phyloP scores from a whole-genome alignment of 2,113 vertebrate genomes.

The Nymphicus hollandicus region DNA sequence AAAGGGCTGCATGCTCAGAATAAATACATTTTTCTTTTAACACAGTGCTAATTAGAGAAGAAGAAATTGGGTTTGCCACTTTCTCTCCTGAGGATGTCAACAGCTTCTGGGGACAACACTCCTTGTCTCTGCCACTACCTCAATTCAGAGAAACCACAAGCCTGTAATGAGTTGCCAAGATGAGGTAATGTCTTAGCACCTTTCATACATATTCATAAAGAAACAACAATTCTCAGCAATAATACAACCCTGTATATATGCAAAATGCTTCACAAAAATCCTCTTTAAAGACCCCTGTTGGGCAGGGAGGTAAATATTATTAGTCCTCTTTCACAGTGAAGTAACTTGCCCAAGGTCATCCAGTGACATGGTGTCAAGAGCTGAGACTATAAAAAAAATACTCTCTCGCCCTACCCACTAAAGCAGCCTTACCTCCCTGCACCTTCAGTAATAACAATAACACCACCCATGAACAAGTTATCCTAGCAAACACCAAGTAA shows the following conservation, averaged over 20 bases:
- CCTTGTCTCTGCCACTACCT: not conserved
- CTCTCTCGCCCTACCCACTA: not conserved
- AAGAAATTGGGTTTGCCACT: constrained; percentile 4
- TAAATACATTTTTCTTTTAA: not conserved
- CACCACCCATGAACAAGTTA: constrained; percentile 68
- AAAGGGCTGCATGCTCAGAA: not conserved
- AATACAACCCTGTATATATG: not conserved
- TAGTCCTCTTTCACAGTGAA: not conserved
- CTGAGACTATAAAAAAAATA: not conserved
- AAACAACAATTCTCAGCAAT: constrained; percentile 33
- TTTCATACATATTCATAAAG: constrained; percentile 27
- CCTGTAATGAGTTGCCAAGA: constrained; percentile 4
- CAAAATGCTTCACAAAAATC: not conserved
- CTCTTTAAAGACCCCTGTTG: not conserved
- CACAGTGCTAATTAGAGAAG: not conserved
- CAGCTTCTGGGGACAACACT: constrained; percentile 7
- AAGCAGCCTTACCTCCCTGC: not conserved
- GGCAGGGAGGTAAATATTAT: not conserved
- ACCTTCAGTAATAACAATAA: not conserved
- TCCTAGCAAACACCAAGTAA: constrained; percentile 45
- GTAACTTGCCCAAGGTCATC: constrained; percentile 12
- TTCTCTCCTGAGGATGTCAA: constrained; percentile 31
- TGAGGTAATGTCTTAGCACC: constrained; percentile 10
- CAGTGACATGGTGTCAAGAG: not conserved
- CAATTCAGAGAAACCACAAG: constrained; percentile 15